Conservation (phyloP, 2,888 invertebrate species). For the Noctua janthe region DNA sequence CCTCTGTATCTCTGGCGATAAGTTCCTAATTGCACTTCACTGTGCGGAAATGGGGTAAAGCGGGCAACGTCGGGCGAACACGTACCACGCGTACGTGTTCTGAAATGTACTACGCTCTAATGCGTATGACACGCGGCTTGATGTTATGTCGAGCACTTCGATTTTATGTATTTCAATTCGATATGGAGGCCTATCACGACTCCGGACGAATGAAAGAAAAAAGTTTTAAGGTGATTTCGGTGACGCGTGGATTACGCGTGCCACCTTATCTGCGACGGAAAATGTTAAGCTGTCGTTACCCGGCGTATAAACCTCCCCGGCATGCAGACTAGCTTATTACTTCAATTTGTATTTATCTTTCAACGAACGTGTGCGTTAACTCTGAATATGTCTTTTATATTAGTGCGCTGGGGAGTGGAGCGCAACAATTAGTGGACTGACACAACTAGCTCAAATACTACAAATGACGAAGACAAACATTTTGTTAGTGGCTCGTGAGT, state of each 20-base stretch:
- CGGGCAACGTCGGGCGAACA: constrained; percentile 78
- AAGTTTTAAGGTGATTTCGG: constrained; percentile 61
- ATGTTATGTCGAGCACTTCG: constrained; percentile 71
- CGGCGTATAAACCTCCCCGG: constrained; percentile 34
- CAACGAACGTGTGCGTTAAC: constrained; percentile 24
- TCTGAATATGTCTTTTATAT: constrained; percentile 28
- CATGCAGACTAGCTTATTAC: constrained; percentile 55
- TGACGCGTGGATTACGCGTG: constrained; percentile 56
- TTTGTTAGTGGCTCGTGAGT: constrained; percentile 25
- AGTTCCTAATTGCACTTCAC: constrained; percentile 87
- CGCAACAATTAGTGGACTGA: constrained; percentile 29
- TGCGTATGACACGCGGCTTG: constrained; percentile 73
- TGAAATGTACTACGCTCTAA: constrained; percentile 80
- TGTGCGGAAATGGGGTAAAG: constrained; percentile 82
- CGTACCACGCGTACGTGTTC: constrained; percentile 81
- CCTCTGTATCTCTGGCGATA: constrained; percentile 80
- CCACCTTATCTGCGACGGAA: constrained; percentile 52
- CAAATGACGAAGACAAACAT: constrained; percentile 36
- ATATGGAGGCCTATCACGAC: constrained; percentile 68
- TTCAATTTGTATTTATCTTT: constrained; percentile 56
- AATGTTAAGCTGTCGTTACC: constrained; percentile 57
- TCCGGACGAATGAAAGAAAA: constrained; percentile 62
- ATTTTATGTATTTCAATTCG: constrained; percentile 74
- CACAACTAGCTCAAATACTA: constrained; percentile 16
- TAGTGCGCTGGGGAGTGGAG: constrained; percentile 1